These are phyloP conservation scores for Paralinhomoeus sp. DNA, from an alignment of 2,888 invertebrate species.

Conservation along the genomic window DNA sequence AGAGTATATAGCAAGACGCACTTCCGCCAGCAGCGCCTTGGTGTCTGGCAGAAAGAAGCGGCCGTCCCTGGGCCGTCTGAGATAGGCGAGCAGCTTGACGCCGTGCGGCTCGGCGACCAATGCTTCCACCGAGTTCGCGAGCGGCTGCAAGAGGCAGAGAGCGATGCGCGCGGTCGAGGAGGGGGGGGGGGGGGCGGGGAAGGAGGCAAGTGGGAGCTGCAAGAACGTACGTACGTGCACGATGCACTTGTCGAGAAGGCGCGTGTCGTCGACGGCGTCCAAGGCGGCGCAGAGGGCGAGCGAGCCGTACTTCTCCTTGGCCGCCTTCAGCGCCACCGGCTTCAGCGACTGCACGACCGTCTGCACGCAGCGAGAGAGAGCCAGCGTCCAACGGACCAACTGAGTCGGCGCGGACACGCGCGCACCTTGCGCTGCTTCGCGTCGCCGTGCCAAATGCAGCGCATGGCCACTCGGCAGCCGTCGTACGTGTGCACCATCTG, in stretches of 20 bases:
- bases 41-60: not conserved
- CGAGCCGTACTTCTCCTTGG: slow-evolving; percentile 66
- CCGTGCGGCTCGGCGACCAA: no score
- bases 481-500: slow-evolving; percentile 32
- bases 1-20: not conserved
- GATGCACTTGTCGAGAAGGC: slow-evolving; percentile 54
- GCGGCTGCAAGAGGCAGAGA: no score
- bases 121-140: no score
- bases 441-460: slow-evolving; percentile 61
- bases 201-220: not conserved
- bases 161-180: no score
- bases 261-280: slow-evolving; percentile 75
- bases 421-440: slow-evolving; percentile 28
- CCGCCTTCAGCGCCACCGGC: slow-evolving; percentile 52
- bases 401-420: no score
- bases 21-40: not conserved
- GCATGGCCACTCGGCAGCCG: slow-evolving; percentile 53
- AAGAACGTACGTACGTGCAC: slow-evolving; percentile 25
- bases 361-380: no score
- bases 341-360: slow-evolving; percentile 61
- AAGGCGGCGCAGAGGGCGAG: slow-evolving; percentile 55
- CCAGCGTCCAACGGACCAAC: no score
- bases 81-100: no score
- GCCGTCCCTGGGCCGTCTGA: not conserved
- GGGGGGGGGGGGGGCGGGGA: no score